Evolutionary conservation across 2,888 invertebrate species (phyloP), one percentile per base, ranked within the genome.

Genomic region (Acrocera orbiculus): DNA sequence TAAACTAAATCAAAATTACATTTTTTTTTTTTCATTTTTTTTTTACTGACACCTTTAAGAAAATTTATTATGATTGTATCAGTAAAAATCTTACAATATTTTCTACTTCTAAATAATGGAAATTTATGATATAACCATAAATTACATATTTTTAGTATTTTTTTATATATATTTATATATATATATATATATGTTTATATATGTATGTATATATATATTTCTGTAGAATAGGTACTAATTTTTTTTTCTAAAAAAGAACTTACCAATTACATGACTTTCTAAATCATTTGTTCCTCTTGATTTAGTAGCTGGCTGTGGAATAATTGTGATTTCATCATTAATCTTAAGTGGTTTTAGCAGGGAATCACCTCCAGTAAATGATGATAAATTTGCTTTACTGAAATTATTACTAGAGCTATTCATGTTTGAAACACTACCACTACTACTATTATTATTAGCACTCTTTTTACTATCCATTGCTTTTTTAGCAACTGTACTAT

Each of bases 281-380:
- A 58, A 56, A 46, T 58, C 57, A 44, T 54, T 57, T 19, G 43
- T 40, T 44, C 56, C 53, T 46, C 55, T 49, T 25, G 48, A 67
- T 35, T 37, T 36, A 17, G 57, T 69, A 40, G 75, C 71, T 42
- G 85, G 79, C 56, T 85, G 83, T 45, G 85, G 82, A 63, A 81
- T 85, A 47, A 85, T 85, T 39, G 85, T 85, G 47, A 86, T 85
- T 61, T 85, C 85, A 56, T 85, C 82, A 53, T 83, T 85, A 47
- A 85, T 85, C 62, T 82, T 83, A 42, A 85, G 58, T 32, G 86
- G 83, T 54, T 82, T 83, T 43, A 78, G 56, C 42, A 76, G 56
- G 15, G 79, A 69, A 48, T 81, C 79, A 42, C 55, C 47, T 16
- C 52, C 49, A 13, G 51, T 49, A 4, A 27, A 32, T 32, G 36